These are phyloP conservation scores for Argya squamiceps DNA, from an alignment of 2,797 vertebrate genomes.

Conservation along the genomic window DNA sequence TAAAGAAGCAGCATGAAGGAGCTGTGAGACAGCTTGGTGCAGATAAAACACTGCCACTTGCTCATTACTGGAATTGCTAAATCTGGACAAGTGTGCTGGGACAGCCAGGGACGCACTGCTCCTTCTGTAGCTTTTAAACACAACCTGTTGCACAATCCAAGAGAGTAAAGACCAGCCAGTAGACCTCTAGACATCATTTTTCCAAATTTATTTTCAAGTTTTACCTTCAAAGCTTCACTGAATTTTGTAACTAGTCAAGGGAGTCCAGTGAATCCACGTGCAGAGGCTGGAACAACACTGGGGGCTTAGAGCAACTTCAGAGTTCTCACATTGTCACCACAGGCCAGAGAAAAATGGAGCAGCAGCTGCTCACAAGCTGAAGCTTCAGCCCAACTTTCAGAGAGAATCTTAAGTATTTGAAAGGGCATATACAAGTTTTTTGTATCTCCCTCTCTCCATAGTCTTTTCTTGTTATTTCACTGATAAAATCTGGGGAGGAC, in stretches of 20 bases:
- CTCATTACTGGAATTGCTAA: rapidly evolving
- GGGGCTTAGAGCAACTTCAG: neutral
- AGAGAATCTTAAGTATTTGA: neutral
- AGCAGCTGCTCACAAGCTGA: neutral
- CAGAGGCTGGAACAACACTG: neutral
- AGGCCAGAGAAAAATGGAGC: neutral
- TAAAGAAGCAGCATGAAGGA: rapidly evolving
- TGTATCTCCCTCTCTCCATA: neutral
- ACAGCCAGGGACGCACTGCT: neutral
- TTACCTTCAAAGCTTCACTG: neutral
- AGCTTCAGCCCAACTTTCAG: neutral
- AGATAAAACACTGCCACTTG: neutral
- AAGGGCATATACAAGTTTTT: neutral
- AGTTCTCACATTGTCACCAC: neutral
- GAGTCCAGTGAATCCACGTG: neutral
- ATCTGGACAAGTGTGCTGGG: rapidly evolving
- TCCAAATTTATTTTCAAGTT: neutral
- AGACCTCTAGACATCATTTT: neutral
- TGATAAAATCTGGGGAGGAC: slow-evolving; percentile 12
- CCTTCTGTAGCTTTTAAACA: neutral
- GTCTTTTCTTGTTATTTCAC: neutral
- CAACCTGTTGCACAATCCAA: neutral
- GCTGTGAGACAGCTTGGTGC: neutral
- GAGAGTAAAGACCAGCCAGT: neutral
- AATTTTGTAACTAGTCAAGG: neutral